These are phyloP conservation scores for Oceanodroma leucorhoa DNA, from an alignment of 2,797 vertebrate species.

Conservation along the genomic window DNA sequence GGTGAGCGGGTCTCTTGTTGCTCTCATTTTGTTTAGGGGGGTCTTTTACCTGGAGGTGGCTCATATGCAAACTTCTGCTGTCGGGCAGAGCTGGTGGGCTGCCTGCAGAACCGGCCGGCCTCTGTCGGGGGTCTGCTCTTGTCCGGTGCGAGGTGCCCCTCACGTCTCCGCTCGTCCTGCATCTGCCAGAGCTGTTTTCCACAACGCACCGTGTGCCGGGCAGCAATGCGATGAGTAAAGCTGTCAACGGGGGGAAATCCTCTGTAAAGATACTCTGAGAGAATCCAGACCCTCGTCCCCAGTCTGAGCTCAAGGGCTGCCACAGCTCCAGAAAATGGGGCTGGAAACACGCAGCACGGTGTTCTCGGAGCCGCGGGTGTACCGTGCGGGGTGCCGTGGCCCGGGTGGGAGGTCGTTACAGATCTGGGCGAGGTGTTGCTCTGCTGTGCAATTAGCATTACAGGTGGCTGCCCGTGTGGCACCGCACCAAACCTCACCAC, in stretches of 20 bases:
- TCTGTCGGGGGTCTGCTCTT: background rate
- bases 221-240: background rate
- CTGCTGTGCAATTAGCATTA: background rate
- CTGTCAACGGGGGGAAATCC: background rate
- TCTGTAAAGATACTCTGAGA: accelerated
- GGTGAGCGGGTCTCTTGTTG: accelerated
- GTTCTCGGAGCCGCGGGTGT: accelerated
- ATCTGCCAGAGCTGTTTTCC: accelerated
- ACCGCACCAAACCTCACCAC: background rate
- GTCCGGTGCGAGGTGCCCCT: background rate
- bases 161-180: accelerated
- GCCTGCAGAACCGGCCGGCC: background rate
- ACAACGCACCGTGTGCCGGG: accelerated
- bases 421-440: background rate
- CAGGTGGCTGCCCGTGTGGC: background rate
- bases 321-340: accelerated
- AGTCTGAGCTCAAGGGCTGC: background rate
- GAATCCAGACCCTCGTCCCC: too few species aligned
- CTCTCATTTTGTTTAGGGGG: accelerated
- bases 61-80: background rate
- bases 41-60: accelerated
- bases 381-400: accelerated
- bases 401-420: accelerated
- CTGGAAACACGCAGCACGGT: background rate
- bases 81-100: background rate